Conservation (phyloP, 2,888 invertebrate genomes). For the Tholera decimalis region DNA sequence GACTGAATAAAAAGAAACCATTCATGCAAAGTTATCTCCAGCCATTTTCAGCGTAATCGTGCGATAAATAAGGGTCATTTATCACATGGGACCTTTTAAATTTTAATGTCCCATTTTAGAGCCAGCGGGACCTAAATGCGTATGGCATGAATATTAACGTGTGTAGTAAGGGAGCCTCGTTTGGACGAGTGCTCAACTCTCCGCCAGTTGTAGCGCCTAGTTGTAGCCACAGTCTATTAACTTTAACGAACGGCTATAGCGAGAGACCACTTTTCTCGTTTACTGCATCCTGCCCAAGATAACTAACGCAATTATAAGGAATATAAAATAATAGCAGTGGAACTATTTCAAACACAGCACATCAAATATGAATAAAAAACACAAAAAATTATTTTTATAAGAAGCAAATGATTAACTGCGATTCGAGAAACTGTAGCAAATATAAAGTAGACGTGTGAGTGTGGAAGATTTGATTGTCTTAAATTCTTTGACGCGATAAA, state of each 20-base stretch:
- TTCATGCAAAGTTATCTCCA: constrained; percentile 17
- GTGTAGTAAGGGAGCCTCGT: constrained; percentile 21
- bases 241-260: constrained; percentile 67
- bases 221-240: constrained; percentile 66
- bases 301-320: constrained; percentile 72
- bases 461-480: constrained; percentile 16
- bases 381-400: constrained; percentile 1
- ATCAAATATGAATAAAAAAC: constrained; percentile 23
- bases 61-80: constrained; percentile 33
- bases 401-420: constrained; percentile 7
- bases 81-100: constrained; percentile 44
- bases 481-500: constrained; percentile 33
- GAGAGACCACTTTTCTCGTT: constrained; percentile 76
- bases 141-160: constrained; percentile 35
- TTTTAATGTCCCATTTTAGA: constrained; percentile 40
- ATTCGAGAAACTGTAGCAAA: constrained; percentile 11
- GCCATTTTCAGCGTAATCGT: constrained; percentile 16
- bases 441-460: constrained; percentile 11
- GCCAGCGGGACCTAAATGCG: constrained; percentile 13
- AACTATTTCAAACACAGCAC: constrained; percentile 37
- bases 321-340: constrained; percentile 53
- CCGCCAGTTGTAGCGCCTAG: constrained; percentile 33
- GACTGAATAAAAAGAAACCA: constrained; percentile 4
- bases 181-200: constrained; percentile 36
- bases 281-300: constrained; percentile 74